Evolutionary conservation across 2,113 vertebrate genomes (phyloP), one percentile per base, ranked within the genome.

Genomic region (Mesocricetus auratus): DNA sequence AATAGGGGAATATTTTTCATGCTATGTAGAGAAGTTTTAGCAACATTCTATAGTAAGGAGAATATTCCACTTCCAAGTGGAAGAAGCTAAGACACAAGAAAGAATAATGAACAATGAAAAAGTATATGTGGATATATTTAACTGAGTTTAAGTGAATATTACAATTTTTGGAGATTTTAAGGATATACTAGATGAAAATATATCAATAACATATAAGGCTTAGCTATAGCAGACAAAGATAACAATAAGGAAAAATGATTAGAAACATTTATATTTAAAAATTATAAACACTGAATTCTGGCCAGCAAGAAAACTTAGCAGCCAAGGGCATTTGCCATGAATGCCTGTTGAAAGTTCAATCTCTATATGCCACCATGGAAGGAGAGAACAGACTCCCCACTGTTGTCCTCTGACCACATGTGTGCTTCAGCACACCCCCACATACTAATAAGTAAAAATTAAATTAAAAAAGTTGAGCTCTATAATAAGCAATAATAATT

Each of bases 101-200:
- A 16, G 78, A 86, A 94, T 69, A 75, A 89, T 81, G 42, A 77
- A 95, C 0, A 89, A 36, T 26, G 36, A 81, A 79, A 94, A 50
- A 29, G 60, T 24, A 91, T 93, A 39, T 39, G 21, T 69, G 22
- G 22, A 56, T 56, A 73, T 73, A 96, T n/a, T 58, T 92, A 90
- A 88, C 39, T 85, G 13, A 86, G 78, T 74, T 95, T 92, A 88
- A 94, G 36, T 86, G 77, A 74, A n/a, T 60, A 60, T 77, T 74
- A 36, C 24, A 91, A 58, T n/a, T 58, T n/a, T 82, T 71, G 58
- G 36, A 69, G 13, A 79, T 69, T 26, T 90, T 93, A 89, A 68
- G 39, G 75, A 93, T 56, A 58, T 81, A 64, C 66, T 81, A 91
- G 74, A 86, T 90, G 60, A 93, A 92, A 93, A 92, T 89, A 64